Conservation (phyloP, 2,113 vertebrate species). For the Atherinomorus stipes region DNA sequence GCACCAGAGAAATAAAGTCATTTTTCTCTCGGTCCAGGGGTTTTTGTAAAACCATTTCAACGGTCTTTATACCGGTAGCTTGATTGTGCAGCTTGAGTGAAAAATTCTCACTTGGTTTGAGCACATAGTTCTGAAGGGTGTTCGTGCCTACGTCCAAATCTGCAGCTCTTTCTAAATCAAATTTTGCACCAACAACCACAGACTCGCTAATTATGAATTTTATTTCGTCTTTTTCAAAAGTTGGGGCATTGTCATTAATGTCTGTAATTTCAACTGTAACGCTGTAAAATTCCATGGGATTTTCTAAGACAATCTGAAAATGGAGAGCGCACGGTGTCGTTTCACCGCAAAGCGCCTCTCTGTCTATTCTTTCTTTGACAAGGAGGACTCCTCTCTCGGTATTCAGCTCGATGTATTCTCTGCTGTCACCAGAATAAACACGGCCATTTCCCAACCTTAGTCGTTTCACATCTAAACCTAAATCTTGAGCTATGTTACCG, state of each 20-base stretch:
- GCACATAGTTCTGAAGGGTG: slow-evolving; percentile 77
- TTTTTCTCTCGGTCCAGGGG: slow-evolving; percentile 65
- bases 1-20: slow-evolving; percentile 21
- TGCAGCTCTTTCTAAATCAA: slow-evolving; percentile 79
- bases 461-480: slow-evolving; percentile 73
- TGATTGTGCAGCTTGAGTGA: slow-evolving; percentile 64
- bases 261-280: slow-evolving; percentile 75
- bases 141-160: slow-evolving; percentile 84
- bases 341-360: slow-evolving; percentile 77
- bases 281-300: slow-evolving; percentile 82
- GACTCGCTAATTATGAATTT: slow-evolving; percentile 79
- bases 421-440: slow-evolving; percentile 73
- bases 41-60: slow-evolving; percentile 72
- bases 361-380: slow-evolving; percentile 81
- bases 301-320: slow-evolving; percentile 79
- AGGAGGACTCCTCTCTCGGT: slow-evolving; percentile 66
- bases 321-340: slow-evolving; percentile 76
- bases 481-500: slow-evolving; percentile 77
- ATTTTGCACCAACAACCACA: slow-evolving; percentile 63
- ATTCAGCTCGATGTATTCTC: slow-evolving; percentile 76
- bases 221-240: slow-evolving; percentile 73
- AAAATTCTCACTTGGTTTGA: slow-evolving; percentile 77
- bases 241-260: slow-evolving; percentile 72
- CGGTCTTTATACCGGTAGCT: slow-evolving; percentile 56
- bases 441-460: slow-evolving; percentile 73